Base-by-base conservation (phyloP, 2,797 vertebrate genomes). In the Scyliorhinus canicula region DNA sequence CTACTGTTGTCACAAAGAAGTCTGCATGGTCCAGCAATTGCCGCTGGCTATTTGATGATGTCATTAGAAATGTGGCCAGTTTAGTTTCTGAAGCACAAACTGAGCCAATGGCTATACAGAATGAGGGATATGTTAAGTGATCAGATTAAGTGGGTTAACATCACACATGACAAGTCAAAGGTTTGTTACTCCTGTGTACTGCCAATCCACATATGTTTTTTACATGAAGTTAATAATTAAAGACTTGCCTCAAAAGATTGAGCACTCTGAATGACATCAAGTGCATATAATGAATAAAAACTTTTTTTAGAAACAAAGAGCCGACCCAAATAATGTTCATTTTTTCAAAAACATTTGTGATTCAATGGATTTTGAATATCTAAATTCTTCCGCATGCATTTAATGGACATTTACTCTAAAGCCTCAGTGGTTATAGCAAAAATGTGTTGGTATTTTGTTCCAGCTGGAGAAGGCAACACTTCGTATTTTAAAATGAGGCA, bases 51-150 rank as follows among this genome's bases (percentile, higher is more conserved):
- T 52, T 71, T 71, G 50, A 55, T 71, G 44, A 69, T 74, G 93
- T 71, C 67, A 94, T 74, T 94, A 50, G 28, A n/a, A 52, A 94
- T 74, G 26, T 71, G 47, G 93, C 24, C 91, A 93, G n/a, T 14
- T 40, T 69, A 47, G 63, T 11, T 50, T 21, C 55, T 55, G 14
- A 52, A 31, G 67, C 50, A 74, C 67, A 71, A 67, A n/a, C 47
- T 52, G 67, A 74, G 12, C 44, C 67, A 69, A 55, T 71, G 44
- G 44, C 47, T 71, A 50, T 71, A 74, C 52, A 35, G 67, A 47
- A 50, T 94, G 93, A 74, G 67, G 14, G 67, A 94, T 93, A 50
- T 94, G 47, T 74, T 94, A 94, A 94, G 47, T 74, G 93, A 94
- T 94, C 93, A 94, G 65, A 94, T 74, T 94, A 94, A 74, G 44